Percentiles rank a stretch among this genome's conserved stretches.
Conservation (phyloP, 2,113 vertebrate species). For the Trachemys scripta region DNA sequence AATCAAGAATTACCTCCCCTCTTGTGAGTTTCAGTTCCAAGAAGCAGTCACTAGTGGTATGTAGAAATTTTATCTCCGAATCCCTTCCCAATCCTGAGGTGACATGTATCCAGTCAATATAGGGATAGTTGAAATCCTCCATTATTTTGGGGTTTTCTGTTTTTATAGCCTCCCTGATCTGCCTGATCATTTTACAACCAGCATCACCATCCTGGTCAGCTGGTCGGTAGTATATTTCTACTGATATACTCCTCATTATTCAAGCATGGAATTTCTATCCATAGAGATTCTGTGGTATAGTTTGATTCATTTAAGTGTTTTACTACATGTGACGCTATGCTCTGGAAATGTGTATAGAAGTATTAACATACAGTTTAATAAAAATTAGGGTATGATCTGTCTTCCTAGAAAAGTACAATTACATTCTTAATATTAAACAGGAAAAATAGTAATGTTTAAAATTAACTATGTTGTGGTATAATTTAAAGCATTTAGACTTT, state of each 20-base stretch:
- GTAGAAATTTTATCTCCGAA: not conserved
- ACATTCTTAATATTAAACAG: not conserved
- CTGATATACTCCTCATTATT: not conserved
- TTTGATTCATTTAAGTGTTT: not conserved
- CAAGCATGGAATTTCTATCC: not conserved
- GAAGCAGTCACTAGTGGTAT: too few species aligned
- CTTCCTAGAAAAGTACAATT: not conserved
- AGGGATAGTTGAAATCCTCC: not conserved
- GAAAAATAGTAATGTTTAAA: not conserved
- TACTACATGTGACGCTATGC: not conserved
- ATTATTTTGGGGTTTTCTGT: not conserved
- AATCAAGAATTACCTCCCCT: not conserved
- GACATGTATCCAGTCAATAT: not conserved
- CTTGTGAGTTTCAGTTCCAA: too few species aligned
- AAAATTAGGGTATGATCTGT: not conserved
- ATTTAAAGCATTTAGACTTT: not conserved
- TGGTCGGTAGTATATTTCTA: not conserved
- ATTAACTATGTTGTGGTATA: not conserved
- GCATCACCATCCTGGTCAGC: not conserved
- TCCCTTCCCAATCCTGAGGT: not conserved
- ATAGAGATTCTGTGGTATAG: not conserved
- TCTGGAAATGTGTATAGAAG: not conserved
- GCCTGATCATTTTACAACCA: not conserved
- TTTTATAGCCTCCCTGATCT: not conserved
- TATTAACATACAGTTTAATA: not conserved